Base-by-base conservation (phyloP, 2,888 invertebrate genomes). In the Pyrocoelia pectoralis region DNA sequence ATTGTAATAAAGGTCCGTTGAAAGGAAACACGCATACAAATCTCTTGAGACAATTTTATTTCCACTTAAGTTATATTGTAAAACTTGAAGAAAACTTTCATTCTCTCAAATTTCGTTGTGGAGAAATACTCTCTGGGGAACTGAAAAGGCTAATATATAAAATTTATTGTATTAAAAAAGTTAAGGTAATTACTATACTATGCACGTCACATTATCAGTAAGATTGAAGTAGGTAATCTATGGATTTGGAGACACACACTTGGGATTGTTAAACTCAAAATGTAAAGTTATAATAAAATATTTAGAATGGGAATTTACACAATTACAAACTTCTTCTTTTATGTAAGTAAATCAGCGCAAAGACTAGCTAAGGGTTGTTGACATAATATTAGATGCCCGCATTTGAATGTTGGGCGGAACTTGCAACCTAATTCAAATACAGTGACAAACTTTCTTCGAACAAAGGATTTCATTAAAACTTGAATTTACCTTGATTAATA, bases 321-420 rank as follows among this genome's bases (percentile, higher is more conserved):
- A 33, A 15, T 48, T 46, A 33, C 15, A n/a, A 46, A 46, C 5
- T 19, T 14, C 14, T 24, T 46, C 14, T 14, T 50, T 49, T 18
- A 33, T 40, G 38, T 12, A 28, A 40, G 19, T 50, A 49, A 49
- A 49, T 12, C 38, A 6, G 1, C 33, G 38, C 8, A 41, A 48
- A 9, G 41, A 49, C 38, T 57, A 19, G 28, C 33, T 58, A 43
- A 51, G 58, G 43, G 18, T 19, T 58, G 33, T 58, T 58, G 51
- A 58, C 52, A 52, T 51, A 43, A 58, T 18, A 58, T 58, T 58
- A 58, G 58, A 52, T 18, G 14, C 58, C 58, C 58, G 52, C 29
- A 58, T 58, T 46, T 58, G 41, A 33, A 58, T 51, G 43, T 43
- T 51, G 43, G 29, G 28, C 41, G 43, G 41, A 58, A 51, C 28